Conservation (phyloP, 2,113 vertebrate species). For the Nettapus auritus region DNA sequence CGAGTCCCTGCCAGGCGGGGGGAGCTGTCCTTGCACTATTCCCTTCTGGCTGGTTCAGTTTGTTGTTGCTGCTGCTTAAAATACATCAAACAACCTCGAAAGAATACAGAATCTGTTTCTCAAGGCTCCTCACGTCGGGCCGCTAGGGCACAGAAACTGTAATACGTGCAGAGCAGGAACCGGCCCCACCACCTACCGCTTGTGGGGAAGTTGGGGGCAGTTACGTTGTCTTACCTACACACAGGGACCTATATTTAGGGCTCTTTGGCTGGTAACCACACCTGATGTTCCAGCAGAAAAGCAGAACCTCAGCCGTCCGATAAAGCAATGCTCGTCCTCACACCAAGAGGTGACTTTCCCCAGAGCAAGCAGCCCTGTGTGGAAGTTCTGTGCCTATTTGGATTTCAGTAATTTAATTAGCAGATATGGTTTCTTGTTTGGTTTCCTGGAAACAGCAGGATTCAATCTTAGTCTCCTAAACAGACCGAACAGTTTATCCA, state of each 20-base stretch:
- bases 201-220: not conserved
- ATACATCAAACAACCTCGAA: conserved; percentile 1
- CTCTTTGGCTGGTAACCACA: not conserved
- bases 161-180: not conserved
- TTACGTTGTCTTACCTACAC: not conserved
- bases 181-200: not conserved
- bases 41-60: not conserved
- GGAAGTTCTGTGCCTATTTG: not conserved
- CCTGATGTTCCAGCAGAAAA: not conserved
- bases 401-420: conserved; percentile 24
- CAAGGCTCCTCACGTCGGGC: not conserved
- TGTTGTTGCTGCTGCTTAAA: not conserved
- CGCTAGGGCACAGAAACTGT: not conserved
- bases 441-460: not conserved
- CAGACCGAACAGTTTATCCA: not conserved
- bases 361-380: not conserved
- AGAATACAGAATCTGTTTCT: not conserved
- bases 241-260: not conserved
- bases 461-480: not conserved
- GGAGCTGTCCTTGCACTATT: not conserved
- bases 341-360: not conserved
- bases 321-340: not conserved
- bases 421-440: not conserved
- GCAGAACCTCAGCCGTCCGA: not conserved
- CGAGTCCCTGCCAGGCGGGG: no score